phyloP scores from a whole-genome alignment of 1,140 invertebrate genomes.

The Sycobia sp. region DNA sequence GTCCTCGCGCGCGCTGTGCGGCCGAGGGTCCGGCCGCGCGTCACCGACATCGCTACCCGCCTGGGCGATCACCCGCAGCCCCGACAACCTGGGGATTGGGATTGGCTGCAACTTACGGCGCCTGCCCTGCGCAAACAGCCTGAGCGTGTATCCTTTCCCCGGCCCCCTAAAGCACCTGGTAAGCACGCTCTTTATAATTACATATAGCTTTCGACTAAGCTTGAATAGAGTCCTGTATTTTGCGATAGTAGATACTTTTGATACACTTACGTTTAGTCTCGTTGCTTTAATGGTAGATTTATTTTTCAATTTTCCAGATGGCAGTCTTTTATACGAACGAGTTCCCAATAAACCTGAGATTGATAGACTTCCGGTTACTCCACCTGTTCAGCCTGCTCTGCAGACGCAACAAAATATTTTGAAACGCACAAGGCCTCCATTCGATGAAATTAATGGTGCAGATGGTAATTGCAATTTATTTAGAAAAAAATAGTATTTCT shows the following conservation, averaged over 20 bases:
- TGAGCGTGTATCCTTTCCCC: slow-evolving; percentile 81
- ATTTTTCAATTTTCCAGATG: slow-evolving; percentile 65
- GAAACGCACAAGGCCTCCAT: slow-evolving; percentile 72
- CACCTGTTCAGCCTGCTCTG: slow-evolving; percentile 63
- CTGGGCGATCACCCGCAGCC: slow-evolving; percentile 68
- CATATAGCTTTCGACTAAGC: too few relatives aligned
- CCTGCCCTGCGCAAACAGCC: slow-evolving; percentile 79
- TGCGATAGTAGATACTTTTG: too few relatives aligned
- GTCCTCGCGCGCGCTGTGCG: slow-evolving; percentile 78
- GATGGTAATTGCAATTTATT: too few relatives aligned
- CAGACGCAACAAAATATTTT: slow-evolving; percentile 65
- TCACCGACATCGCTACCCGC: slow-evolving; percentile 78
- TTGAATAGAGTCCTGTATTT: too few relatives aligned
- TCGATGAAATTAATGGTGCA: slow-evolving; percentile 88
- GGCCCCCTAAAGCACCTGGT: slow-evolving; percentile 83
- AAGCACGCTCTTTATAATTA: slow-evolving; percentile 16
- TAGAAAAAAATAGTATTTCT: too few relatives aligned
- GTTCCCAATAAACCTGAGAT: slow-evolving; percentile 79
- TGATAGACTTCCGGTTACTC: slow-evolving; percentile 68
- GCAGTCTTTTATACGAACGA: slow-evolving; percentile 82
- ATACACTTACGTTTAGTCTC: too few relatives aligned
- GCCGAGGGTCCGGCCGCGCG: slow-evolving; percentile 75
- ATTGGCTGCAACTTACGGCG: slow-evolving; percentile 82
- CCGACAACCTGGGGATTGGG: slow-evolving; percentile 68
- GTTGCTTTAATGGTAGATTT: too few relatives aligned